These are phyloP conservation scores for Gymnoscopelus microlampas DNA, from an alignment of 2,797 vertebrate genomes.

Conservation along the genomic window DNA sequence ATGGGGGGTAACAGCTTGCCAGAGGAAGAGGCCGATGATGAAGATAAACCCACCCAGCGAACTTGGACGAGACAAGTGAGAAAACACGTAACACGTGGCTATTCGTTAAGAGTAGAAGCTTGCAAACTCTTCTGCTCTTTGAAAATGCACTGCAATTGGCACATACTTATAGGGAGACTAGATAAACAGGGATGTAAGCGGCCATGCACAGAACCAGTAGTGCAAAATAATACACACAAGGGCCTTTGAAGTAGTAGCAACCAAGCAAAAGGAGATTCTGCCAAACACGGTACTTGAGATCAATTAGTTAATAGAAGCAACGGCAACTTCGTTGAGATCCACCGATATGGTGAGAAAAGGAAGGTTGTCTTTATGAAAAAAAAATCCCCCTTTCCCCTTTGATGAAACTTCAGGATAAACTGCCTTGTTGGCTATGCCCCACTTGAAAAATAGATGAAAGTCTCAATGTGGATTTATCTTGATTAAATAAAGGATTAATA, in stretches of 20 bases:
- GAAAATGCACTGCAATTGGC: neutral
- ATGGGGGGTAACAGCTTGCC: too few relatives aligned
- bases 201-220: constrained; percentile 3
- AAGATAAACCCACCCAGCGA: neutral
- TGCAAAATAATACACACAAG: neutral
- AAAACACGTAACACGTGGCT: too few relatives aligned
- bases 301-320: neutral
- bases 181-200: constrained; percentile 5
- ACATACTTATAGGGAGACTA: constrained; percentile 1
- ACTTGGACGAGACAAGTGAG: neutral
- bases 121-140: neutral
- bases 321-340: neutral
- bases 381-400: constrained; percentile 9
- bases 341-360: neutral
- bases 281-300: constrained; percentile 2
- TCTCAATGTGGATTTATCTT: too few relatives aligned
- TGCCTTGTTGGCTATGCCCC: too few relatives aligned
- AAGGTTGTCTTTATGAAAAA: neutral
- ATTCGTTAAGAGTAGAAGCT: neutral
- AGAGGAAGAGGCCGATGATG: too few relatives aligned
- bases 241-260: neutral
- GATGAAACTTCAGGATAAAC: neutral
- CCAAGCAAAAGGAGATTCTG: constrained; percentile 6
- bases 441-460: too few relatives aligned
- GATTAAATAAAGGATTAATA: too few relatives aligned